These are phyloP conservation scores for Cheilosia impressa DNA, from an alignment of 2,888 invertebrate genomes.

Conservation along the genomic window DNA sequence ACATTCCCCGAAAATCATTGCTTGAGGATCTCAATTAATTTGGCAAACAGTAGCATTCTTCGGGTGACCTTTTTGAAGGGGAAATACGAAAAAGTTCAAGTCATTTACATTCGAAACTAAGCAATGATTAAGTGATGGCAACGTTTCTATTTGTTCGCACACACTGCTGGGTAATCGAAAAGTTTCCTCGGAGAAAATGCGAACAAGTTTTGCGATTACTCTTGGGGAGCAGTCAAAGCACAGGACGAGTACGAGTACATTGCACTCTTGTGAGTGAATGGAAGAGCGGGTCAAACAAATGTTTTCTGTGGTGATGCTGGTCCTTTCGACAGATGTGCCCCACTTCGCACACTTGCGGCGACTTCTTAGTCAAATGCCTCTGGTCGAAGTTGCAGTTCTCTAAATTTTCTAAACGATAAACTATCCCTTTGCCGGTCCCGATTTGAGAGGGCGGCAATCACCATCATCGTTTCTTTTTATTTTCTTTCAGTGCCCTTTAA, in stretches of 20 bases:
- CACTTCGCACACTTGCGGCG: slow-evolving; percentile 30
- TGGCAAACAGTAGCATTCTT: neutral
- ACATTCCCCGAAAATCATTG: neutral
- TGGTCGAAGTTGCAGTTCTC: slow-evolving; percentile 36
- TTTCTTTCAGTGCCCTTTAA: slow-evolving; percentile 18
- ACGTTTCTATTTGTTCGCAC: slow-evolving; percentile 52
- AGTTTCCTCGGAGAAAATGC: slow-evolving; percentile 44
- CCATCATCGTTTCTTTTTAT: slow-evolving; percentile 20
- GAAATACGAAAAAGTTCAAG: slow-evolving; percentile 20
- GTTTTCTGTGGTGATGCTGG: slow-evolving; percentile 20
- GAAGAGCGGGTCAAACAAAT: slow-evolving; percentile 52
- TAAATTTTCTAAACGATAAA: slow-evolving; percentile 12
- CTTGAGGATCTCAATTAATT: slow-evolving; percentile 42
- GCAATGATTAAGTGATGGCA: slow-evolving; percentile 68
- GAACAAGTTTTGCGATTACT: slow-evolving; percentile 67
- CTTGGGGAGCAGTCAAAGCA: slow-evolving; percentile 30
- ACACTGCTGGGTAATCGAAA: slow-evolving; percentile 39
- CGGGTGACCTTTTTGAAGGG: neutral
- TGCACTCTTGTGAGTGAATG: slow-evolving; percentile 23
- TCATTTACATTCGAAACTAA: slow-evolving; percentile 65
- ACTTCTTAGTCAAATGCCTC: slow-evolving; percentile 21
- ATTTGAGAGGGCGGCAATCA: neutral
- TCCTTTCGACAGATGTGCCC: slow-evolving; percentile 9
- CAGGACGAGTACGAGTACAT: neutral
- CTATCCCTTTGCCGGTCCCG: neutral